Base-by-base conservation (phyloP, 2,888 invertebrate species). In the Bursaphelenchus okinawaensis region DNA sequence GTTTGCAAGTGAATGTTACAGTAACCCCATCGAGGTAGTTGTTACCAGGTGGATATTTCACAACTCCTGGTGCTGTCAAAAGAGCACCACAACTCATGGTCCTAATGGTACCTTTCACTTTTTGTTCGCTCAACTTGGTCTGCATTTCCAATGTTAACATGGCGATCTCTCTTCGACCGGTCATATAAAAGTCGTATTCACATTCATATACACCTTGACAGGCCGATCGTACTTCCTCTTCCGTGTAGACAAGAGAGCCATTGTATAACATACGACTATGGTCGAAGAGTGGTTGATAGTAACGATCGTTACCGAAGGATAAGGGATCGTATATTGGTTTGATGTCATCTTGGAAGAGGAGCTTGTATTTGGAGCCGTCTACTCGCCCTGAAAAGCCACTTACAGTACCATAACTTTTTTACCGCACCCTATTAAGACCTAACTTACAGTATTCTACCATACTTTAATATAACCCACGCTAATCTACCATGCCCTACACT, bases 241-340 rank as follows among this genome's bases (percentile, higher is more conserved):
- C 54, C 6, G 73, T 66, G 55, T 75, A 74, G 27, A 74, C 68
- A 1, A 77, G 52, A 6, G 52, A 58, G 1, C 50, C 52, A 51
- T 73, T 70, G 55, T 29, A 68, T 20, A 62, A 65, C 9, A 60
- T 23, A 4, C 66, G 66, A 63, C 68, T 70, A 12, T 70, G 67
- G 54, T 75, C 73, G 63, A 76, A 78, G 4, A 62, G 40, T 0
- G 76, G 75, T 9, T 26, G 20, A 57, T 68, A 75, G 7, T 66
- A 60, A 22, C 66, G 59, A n/a, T 66, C 63, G 58, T 76, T 67
- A 27, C 72, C 77, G 61, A 79, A 79, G 0, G 72, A 65, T 3
- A 77, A 58, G 0, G 79, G 79, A 62, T 79, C 75, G 65, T 80
- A 78, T 26, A 79, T 76, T 0, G 80, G 77, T 63, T 76, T 76